phyloP scores from a whole-genome alignment of 2,113 vertebrate genomes.

The Pao palembangensis region DNA sequence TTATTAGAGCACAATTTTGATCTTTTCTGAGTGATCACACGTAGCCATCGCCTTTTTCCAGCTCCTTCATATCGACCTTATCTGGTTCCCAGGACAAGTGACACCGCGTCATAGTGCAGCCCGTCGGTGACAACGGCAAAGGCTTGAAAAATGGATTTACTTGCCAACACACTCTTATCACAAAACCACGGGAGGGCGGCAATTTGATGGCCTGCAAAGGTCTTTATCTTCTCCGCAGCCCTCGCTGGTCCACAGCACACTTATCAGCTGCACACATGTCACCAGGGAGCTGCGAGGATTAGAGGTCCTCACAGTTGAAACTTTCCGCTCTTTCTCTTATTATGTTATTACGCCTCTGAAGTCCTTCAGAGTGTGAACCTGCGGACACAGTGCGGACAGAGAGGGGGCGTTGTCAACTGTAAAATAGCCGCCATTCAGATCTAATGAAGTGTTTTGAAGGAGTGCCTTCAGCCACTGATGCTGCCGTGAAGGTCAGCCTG shows the following conservation, averaged over 20 bases:
- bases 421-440: no score
- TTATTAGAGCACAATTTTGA: slow-evolving; percentile 1
- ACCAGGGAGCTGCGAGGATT: slow-evolving; percentile 56
- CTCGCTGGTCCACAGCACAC: slow-evolving; percentile 46
- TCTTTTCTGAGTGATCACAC: not conserved
- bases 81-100: slow-evolving; percentile 38
- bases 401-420: no score
- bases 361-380: slow-evolving; percentile 18
- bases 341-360: slow-evolving; percentile 16
- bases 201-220: slow-evolving; percentile 63
- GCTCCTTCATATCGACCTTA: slow-evolving; percentile 29
- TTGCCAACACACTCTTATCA: slow-evolving; percentile 68
- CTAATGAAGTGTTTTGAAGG: no score
- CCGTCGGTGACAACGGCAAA: slow-evolving; percentile 17
- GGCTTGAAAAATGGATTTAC: slow-evolving; percentile 51
- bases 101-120: slow-evolving; percentile 39
- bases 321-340: slow-evolving; percentile 40
- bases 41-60: slow-evolving; percentile 6
- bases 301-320: slow-evolving; percentile 52
- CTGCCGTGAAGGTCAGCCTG: no score
- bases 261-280: slow-evolving; percentile 61
- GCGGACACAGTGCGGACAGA: no score
- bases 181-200: slow-evolving; percentile 51
- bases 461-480: no score
- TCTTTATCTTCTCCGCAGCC: slow-evolving; percentile 67